Conservation (phyloP, 2,113 vertebrate genomes). For the Ranitomeya imitator region DNA sequence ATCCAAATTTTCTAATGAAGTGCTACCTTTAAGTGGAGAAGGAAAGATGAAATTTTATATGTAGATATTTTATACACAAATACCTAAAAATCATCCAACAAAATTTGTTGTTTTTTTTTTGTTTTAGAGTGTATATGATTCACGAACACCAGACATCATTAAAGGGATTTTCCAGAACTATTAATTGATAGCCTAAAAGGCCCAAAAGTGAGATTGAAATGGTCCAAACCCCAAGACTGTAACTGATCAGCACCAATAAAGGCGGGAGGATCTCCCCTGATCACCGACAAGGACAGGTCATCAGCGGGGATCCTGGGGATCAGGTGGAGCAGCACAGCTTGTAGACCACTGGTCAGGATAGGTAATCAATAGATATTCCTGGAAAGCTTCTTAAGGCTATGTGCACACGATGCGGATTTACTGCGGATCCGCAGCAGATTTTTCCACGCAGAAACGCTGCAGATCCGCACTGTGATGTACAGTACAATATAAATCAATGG, state of each 20-base stretch:
- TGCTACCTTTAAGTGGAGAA: background rate
- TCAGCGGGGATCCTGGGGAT: background rate
- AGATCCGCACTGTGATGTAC: too few species aligned
- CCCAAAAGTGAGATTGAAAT: background rate
- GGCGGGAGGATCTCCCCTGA: background rate
- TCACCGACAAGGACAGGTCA: background rate
- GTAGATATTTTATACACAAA: slow-evolving; percentile 13
- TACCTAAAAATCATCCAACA: background rate
- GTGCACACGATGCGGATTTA: too few species aligned
- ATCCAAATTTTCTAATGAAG: background rate
- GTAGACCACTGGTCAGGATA: background rate
- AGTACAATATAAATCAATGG: too few species aligned
- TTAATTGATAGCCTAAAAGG: background rate
- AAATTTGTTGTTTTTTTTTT: background rate
- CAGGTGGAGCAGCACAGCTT: background rate
- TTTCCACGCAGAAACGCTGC: too few species aligned
- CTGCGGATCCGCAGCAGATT: too few species aligned
- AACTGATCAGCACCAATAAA: background rate
- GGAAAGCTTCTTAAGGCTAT: background rate
- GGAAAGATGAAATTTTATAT: background rate
- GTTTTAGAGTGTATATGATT: background rate
- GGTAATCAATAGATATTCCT: background rate
- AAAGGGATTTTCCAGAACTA: background rate
- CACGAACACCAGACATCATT: background rate
- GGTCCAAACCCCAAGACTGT: background rate